Evolutionary conservation across 1,140 invertebrate genomes (phyloP), one percentile per base, ranked within the genome.

Genomic region (Sarcophaga bullata): DNA sequence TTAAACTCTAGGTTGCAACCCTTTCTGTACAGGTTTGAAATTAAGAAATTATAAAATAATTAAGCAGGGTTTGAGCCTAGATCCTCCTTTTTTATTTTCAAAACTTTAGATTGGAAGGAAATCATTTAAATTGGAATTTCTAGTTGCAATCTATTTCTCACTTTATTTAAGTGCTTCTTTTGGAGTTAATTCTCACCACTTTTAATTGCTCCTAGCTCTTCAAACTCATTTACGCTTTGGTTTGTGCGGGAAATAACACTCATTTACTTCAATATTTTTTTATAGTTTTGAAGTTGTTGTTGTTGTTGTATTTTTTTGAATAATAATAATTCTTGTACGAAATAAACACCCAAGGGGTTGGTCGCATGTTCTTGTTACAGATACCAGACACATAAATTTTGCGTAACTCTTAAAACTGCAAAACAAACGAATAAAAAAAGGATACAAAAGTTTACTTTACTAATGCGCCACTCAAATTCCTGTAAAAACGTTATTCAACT

Each of bases 331-430:
- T 37, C 25, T 37, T 37, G 4, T 37, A 37, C 25, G 25, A 37
- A 37, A 37, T 37, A 62, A 62, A 80, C 80, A 80, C 80, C 80
- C 80, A 80, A 80, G 80, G 80, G 80, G 80, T 80, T 80, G 80
- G 80, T 80, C 80, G 58, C 80, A 80, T 80, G 54, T 80, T 52
- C 80, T 62, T 78, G 75, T 68, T 48, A 68, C 46, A 46, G 52
- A 80, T 80, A 62, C 80, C 80, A 80, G 80, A 80, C 80, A 80
- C 80, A 80, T 80, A 80, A 80, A 80, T 80, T 80, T 80, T 80
- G 80, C 80, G 80, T 80, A 80, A 80, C 80, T 80, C 80, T 52
- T 54, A 62, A 68, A 80, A 80, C 80, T 80, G 58, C 80, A 80
- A 19, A 80, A 80, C 62, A 37, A 37, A 37, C 25, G n/a, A n/a